A percentile compares a stretch with the other conserved stretches of the same genome.
Evolutionary conservation across 2,888 invertebrate genomes (phyloP).

Genomic region (Lepidocyrtinus sp.): DNA sequence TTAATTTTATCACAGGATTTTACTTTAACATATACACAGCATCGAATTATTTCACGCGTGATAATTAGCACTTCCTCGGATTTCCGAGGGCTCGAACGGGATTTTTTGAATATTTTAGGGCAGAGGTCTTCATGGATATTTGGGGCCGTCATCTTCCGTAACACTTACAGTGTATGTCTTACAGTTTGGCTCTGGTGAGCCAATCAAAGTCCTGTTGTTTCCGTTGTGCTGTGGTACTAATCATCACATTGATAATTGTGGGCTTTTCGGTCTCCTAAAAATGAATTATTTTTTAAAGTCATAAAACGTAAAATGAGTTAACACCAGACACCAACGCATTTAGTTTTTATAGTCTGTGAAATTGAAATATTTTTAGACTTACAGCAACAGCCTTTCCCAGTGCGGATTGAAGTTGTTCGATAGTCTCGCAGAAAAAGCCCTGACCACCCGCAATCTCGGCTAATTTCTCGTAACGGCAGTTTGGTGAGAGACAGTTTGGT

Average conservation of each 20-base stretch:
- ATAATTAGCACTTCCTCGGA: constrained; percentile 3
- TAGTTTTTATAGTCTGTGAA: constrained; percentile 11
- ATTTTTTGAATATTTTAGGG: too few species aligned
- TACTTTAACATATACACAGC: constrained; percentile 1
- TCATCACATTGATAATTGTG: constrained; percentile 91
- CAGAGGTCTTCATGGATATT: background rate
- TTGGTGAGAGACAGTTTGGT: constrained; percentile 84
- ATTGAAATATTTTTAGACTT: too few species aligned
- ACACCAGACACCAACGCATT: background rate
- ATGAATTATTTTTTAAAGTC: background rate
- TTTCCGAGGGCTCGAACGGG: background rate
- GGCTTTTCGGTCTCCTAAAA: constrained; percentile 80
- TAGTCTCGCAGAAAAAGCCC: constrained; percentile 85
- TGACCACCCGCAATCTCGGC: constrained; percentile 87
- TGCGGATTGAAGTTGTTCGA: constrained; percentile 83
- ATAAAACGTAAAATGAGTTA: background rate
- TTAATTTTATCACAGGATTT: background rate
- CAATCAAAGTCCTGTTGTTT: constrained; percentile 93
- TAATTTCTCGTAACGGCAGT: constrained; percentile 91
- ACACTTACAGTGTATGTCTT: too few species aligned
- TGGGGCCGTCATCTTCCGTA: background rate
- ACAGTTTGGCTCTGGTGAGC: constrained; percentile 93
- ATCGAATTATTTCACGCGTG: background rate
- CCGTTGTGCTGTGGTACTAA: constrained; percentile 88
- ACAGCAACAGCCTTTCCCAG: constrained; percentile 79